Evolutionary conservation across 2,888 invertebrate species (phyloP).

Genomic region (Allolobophora icterica): DNA sequence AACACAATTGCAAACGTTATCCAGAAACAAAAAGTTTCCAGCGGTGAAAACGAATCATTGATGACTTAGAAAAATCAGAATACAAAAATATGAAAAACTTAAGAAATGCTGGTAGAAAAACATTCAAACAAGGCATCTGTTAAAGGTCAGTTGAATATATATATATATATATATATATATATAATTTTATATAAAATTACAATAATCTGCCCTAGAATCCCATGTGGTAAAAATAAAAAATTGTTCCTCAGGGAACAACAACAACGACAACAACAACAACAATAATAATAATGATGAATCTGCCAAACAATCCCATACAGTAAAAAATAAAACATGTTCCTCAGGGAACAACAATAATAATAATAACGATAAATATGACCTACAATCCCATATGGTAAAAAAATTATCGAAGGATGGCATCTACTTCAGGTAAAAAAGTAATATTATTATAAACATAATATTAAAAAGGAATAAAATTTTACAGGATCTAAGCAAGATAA

Average conservation of each 20-base stretch:
- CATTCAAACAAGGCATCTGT: slow-evolving; percentile 24
- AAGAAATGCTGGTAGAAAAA: slow-evolving; percentile 22
- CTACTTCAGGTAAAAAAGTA: too few relatives aligned
- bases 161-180: too few relatives aligned
- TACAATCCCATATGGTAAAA: too few relatives aligned
- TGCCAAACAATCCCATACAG: too few relatives aligned
- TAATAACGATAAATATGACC: too few relatives aligned
- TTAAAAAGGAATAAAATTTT: too few relatives aligned
- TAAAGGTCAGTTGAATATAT: not conserved
- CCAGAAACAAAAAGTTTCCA: not conserved
- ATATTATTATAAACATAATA: too few relatives aligned
- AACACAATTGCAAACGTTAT: not conserved
- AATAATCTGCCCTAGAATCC: not conserved
- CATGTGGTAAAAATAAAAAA: not conserved
- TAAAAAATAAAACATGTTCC: too few relatives aligned
- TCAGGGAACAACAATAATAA: too few relatives aligned
- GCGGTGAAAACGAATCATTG: not conserved
- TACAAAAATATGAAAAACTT: slow-evolving; percentile 19
- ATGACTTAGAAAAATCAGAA: not conserved
- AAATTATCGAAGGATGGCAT: too few relatives aligned
- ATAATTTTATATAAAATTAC: not conserved
- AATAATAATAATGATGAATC: too few relatives aligned
- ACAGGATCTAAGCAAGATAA: too few relatives aligned
- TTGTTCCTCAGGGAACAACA: not conserved
- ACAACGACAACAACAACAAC: not conserved